phyloP scores from a whole-genome alignment of 2,888 invertebrate species.

The Pyrrhosoma nymphula region DNA sequence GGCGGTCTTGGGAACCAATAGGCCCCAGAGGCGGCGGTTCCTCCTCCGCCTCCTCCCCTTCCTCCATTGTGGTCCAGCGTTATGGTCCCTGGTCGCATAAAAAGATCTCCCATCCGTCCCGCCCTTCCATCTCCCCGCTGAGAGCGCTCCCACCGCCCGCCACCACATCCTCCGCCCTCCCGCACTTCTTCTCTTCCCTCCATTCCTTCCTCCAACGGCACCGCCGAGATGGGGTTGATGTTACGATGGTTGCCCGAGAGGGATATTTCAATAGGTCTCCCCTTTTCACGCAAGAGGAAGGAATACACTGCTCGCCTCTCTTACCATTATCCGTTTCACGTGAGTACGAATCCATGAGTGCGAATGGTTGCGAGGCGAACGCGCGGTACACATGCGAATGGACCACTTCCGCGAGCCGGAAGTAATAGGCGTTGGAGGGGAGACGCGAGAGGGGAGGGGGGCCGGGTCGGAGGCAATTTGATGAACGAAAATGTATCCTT shows the following conservation, averaged over 20 bases:
- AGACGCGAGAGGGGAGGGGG: too few species aligned
- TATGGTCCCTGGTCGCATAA: conserved; percentile 52
- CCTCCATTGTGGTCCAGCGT: conserved; percentile 60
- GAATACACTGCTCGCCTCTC: not conserved
- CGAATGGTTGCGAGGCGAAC: not conserved
- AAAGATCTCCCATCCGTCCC: conserved; percentile 28
- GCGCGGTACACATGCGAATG: not conserved
- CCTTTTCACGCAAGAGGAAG: not conserved
- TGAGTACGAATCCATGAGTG: not conserved
- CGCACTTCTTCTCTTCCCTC: not conserved
- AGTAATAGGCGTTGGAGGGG: too few species aligned
- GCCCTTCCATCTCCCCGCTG: not conserved
- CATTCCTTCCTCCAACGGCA: not conserved
- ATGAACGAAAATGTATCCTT: too few species aligned
- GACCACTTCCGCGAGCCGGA: too few species aligned
- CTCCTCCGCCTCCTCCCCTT: not conserved
- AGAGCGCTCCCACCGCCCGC: not conserved
- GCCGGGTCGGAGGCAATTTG: too few species aligned
- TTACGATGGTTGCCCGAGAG: conserved; percentile 7
- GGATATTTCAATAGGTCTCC: not conserved
- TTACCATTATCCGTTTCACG: conserved; percentile 23
- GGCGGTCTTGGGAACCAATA: conserved; percentile 63
- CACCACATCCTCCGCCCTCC: not conserved
- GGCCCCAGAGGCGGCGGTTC: conserved; percentile 56
- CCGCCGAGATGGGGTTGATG: not conserved